Evolutionary conservation across 2,113 vertebrate species (phyloP).

Genomic region (Rhabdornis inornatus): DNA sequence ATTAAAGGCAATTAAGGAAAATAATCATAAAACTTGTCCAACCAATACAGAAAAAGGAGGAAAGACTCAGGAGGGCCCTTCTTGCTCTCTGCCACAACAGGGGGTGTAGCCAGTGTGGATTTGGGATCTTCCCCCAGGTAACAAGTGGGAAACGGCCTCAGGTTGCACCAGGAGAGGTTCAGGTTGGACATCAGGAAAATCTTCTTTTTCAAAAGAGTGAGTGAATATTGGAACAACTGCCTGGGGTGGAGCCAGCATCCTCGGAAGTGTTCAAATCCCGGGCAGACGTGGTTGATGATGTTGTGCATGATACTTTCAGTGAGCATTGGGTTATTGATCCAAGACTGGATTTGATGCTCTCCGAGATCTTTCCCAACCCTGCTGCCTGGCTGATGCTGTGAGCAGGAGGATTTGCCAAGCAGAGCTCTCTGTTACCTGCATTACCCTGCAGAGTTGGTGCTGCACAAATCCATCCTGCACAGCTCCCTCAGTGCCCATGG

Average conservation of each 20-base stretch:
- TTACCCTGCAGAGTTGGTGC: neutral
- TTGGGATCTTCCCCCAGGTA: neutral
- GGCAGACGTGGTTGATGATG: neutral
- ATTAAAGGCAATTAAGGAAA: neutral
- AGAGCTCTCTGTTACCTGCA: neutral
- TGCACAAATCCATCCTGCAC: neutral
- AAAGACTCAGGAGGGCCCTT: neutral
- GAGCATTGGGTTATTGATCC: neutral
- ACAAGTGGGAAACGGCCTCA: neutral
- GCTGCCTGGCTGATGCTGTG: too few relatives aligned
- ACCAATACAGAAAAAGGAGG: neutral
- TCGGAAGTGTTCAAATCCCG: neutral
- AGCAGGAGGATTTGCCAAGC: neutral
- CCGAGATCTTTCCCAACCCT: neutral
- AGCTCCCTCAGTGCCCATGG: neutral
- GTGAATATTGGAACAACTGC: neutral
- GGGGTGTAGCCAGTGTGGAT: neutral
- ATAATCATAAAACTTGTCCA: neutral
- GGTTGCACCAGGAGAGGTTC: too few relatives aligned
- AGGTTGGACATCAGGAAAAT: neutral
- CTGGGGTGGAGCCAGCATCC: neutral
- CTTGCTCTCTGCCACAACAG: neutral
- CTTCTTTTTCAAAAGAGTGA: too few relatives aligned
- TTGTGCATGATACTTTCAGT: accelerated
- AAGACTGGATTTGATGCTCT: accelerated